phyloP scores from a whole-genome alignment of 92 coral and sea anemone genomes.

The Palythoa grandis region DNA sequence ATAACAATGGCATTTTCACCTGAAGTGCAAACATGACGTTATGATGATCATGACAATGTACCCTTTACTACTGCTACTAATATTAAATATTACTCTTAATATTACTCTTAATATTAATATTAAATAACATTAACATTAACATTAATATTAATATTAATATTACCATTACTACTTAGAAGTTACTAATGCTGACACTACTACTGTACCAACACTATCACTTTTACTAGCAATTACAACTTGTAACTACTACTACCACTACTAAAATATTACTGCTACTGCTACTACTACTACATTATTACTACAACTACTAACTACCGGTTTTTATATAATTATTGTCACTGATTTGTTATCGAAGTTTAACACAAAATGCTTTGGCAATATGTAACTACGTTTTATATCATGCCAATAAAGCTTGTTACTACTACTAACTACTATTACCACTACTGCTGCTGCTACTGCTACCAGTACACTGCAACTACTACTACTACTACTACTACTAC shows the following conservation, averaged over 20 bases:
- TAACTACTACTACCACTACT: too few species aligned
- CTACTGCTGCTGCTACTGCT: neutral
- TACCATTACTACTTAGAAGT: neutral
- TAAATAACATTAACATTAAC: neutral
- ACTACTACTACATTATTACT: too few species aligned
- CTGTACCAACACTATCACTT: neutral
- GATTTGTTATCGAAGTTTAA: too few species aligned
- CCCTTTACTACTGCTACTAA: neutral
- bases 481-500: neutral
- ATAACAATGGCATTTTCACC: constrained; percentile 96
- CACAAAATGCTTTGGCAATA: too few species aligned
- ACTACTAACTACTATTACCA: neutral
- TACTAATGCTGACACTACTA: neutral
- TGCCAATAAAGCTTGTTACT: too few species aligned
- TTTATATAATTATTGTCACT: too few species aligned
- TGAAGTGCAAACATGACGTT: constrained; percentile 2
- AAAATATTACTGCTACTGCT: too few species aligned
- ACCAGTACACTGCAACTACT: neutral
- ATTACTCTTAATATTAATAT: neutral
- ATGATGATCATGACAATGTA: neutral
- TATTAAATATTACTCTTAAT: neutral
- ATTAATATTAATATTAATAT: neutral
- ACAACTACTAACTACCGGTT: too few species aligned
- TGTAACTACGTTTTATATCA: too few species aligned
- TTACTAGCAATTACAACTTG: too few species aligned